Base-by-base conservation (phyloP, 2,797 vertebrate genomes). In the Poeciliopsis infans region DNA sequence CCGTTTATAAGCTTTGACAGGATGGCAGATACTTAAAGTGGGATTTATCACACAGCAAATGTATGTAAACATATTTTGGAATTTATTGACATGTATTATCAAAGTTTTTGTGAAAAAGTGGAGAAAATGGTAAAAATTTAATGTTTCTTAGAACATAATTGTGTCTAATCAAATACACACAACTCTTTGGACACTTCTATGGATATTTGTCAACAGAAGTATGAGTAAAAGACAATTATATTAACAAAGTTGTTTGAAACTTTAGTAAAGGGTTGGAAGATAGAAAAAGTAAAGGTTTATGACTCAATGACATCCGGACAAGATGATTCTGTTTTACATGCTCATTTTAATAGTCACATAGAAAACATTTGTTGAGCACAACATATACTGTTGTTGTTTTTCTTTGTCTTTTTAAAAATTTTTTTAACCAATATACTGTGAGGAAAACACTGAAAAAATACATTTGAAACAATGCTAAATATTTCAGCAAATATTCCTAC, bases 271-370 rank as follows among this genome's bases (percentile, higher is more conserved):
- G 10, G 15, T 61, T 66, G 16, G 36, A 7, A 20, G 18, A 8
- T 39, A 41, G 64, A 70, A 45, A 70, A 18, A 70, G 68, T 2
- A 70, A 45, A 18, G 15, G 16, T 15, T 74, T 18, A 47, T 45
- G 20, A 72, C 12, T 5, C 49, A 84, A 74, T 36, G 51, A 81
- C 23, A 89, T 78, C 77, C 0, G 82, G 70, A 79, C 75, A 77
- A 89, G 23, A 2, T 10, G 1, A 49, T 82, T 87, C 47, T 86
- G 79, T 92, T 90, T 93, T 93, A 96, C 97, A 98, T 98, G 97
- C 96, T 94, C 92, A 94, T 95, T 98, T 99, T 99, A 99, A 97
- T 99, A 92, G 96, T 96, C 95, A 96, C 92, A 97, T 97, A 97
- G 95, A 98, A 98, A 98, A 98, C 88, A 90, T 96, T 95, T 96